Conservation (phyloP, 2,113 vertebrate species). For the Triplophysa dalaica region DNA sequence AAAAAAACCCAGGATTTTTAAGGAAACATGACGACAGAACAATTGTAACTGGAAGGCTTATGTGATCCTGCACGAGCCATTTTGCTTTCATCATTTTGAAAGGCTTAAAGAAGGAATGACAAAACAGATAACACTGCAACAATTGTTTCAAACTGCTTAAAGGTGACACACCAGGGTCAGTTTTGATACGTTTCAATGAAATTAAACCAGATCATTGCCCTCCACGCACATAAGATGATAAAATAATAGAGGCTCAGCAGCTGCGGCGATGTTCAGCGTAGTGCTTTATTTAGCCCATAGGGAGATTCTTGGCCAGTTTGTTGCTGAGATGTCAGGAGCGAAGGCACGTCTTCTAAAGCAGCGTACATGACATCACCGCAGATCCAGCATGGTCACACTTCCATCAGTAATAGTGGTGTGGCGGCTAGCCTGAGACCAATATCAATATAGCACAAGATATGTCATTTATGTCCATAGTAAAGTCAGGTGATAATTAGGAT, state of each 20-base stretch:
- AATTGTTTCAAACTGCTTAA: neutral
- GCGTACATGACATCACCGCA: constrained; percentile 76
- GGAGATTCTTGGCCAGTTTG: constrained; percentile 4
- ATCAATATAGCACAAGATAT: neutral
- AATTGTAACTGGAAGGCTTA: neutral
- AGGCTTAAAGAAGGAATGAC: neutral
- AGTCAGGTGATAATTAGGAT: too few species aligned
- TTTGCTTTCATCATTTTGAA: neutral
- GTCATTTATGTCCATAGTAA: neutral
- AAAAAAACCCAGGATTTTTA: neutral
- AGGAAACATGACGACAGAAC: neutral
- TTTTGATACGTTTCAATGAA: neutral
- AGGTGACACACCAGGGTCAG: neutral
- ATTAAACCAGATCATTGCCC: neutral
- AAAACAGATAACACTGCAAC: neutral
- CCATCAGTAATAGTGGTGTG: constrained; percentile 81
- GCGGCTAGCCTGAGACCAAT: constrained; percentile 76
- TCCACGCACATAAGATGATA: neutral
- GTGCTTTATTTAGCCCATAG: neutral
- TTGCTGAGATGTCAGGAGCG: neutral
- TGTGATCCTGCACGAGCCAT: constrained; percentile 17
- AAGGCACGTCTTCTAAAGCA: constrained; percentile 26
- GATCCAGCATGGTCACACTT: constrained; percentile 83
- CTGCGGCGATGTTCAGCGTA: neutral
- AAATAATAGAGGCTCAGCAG: neutral